A percentile compares a stretch with the other conserved stretches of the same genome.
phyloP scores from a whole-genome alignment of 2,888 invertebrate species.

The Apodemia zela region DNA sequence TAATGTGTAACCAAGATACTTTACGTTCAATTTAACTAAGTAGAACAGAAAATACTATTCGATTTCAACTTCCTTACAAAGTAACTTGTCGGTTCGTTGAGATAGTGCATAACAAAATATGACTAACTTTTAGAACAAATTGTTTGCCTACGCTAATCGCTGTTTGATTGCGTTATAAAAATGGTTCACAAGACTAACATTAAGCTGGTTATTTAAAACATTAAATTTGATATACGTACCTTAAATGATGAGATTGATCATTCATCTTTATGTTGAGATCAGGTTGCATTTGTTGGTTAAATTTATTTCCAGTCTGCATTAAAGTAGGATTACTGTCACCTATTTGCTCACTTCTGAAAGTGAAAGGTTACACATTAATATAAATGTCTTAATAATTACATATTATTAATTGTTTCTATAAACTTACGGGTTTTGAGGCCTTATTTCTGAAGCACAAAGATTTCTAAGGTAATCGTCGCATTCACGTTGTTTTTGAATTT shows the following conservation, averaged over 20 bases:
- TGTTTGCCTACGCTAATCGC: constrained; percentile 3
- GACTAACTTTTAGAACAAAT: constrained; percentile 5
- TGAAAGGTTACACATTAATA: constrained; percentile 1
- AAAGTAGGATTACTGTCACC: constrained; percentile 33
- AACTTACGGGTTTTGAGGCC: constrained; percentile 63
- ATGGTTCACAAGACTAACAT: neutral
- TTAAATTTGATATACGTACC: constrained; percentile 44
- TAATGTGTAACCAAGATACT: constrained; percentile 15
- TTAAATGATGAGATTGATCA: constrained; percentile 41
- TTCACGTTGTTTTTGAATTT: constrained; percentile 86
- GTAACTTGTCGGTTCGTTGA: constrained; percentile 9
- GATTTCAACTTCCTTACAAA: constrained; percentile 2
- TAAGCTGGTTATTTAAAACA: neutral
- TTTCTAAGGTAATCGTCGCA: constrained; percentile 72
- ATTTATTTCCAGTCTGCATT: constrained; percentile 39
- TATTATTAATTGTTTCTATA: constrained; percentile 17
- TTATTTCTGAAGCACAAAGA: constrained; percentile 62
- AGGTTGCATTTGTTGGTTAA: constrained; percentile 35
- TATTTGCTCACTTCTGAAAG: constrained; percentile 58
- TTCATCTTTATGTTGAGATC: constrained; percentile 38
- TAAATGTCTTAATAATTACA: neutral
- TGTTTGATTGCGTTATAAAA: neutral
- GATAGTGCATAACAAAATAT: neutral
- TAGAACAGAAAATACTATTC: constrained; percentile 5
- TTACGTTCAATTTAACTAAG: constrained; percentile 10